Evolutionary conservation across 1,140 invertebrate genomes (phyloP).

Genomic region (Sipha flava): DNA sequence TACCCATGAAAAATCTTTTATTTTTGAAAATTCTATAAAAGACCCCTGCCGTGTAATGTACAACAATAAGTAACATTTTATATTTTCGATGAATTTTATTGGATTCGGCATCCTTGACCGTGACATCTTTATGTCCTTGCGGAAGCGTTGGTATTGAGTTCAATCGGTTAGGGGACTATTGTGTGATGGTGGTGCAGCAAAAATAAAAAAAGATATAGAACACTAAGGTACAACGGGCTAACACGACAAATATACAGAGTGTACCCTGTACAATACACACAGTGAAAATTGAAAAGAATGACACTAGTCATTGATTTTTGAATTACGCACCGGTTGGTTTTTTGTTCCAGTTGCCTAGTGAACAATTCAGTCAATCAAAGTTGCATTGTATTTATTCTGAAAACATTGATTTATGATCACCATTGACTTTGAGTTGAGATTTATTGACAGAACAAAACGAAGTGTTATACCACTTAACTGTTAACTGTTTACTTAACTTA

Average conservation of each 20-base stretch:
- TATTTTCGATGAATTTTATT: conserved; percentile 14
- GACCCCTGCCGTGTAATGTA: not conserved
- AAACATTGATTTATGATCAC: not conserved
- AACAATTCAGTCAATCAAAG: conserved; percentile 20
- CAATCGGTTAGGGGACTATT: not conserved
- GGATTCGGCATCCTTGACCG: conserved; percentile 13
- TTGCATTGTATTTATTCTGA: not conserved
- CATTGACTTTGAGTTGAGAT: not conserved
- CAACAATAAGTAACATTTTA: conserved; percentile 1
- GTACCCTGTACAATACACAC: not conserved
- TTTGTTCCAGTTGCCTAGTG: not conserved
- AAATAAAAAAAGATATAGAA: not conserved
- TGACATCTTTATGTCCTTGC: conserved; percentile 23
- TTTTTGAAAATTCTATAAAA: not conserved
- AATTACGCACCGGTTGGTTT: not conserved
- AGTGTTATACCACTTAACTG: no score
- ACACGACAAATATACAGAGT: not conserved
- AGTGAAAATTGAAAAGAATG: not conserved
- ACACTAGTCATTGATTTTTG: conserved; percentile 7
- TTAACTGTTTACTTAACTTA: no score
- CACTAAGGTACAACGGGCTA: not conserved
- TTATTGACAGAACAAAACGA: not conserved
- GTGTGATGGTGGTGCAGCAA: not conserved
- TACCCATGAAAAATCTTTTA: not conserved
- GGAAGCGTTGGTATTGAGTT: not conserved